phyloP scores from a whole-genome alignment of 2,888 invertebrate species.

The Lasius platythorax region DNA sequence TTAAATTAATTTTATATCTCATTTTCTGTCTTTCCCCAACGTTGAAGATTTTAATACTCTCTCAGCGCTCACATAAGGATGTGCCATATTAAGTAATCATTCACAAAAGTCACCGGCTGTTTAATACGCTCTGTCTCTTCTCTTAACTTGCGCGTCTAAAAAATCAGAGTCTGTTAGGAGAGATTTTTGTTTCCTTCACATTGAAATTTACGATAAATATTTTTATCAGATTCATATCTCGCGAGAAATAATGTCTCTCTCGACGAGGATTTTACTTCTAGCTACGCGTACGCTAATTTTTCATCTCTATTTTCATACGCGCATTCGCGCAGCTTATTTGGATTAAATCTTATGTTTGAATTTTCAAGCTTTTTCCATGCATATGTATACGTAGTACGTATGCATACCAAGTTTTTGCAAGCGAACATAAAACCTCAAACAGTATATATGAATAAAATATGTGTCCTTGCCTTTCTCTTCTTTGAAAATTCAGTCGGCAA shows the following conservation, averaged over 20 bases:
- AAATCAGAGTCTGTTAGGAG: neutral
- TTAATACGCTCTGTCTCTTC: neutral
- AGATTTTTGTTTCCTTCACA: neutral
- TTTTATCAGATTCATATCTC: neutral
- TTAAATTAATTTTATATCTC: conserved; percentile 55
- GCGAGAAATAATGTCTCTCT: conserved; percentile 19
- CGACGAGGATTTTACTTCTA: neutral
- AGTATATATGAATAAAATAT: conserved; percentile 9
- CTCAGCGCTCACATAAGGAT: neutral
- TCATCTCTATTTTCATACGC: conserved; percentile 7
- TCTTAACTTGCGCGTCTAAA: neutral
- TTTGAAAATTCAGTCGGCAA: neutral
- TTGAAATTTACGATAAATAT: conserved; percentile 5
- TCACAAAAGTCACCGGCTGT: neutral
- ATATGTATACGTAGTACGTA: conserved; percentile 33
- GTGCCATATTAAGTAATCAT: conserved; percentile 26
- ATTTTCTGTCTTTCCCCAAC: conserved; percentile 16
- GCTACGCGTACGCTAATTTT: neutral
- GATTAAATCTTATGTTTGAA: conserved; percentile 42
- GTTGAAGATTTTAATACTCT: neutral
- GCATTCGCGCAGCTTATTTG: conserved; percentile 32
- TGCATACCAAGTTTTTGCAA: conserved; percentile 33
- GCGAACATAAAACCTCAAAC: conserved; percentile 18
- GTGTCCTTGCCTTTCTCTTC: neutral
- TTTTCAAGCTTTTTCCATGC: conserved; percentile 36